phyloP scores from a whole-genome alignment of 2,113 vertebrate species.

The Microtus richardsoni region DNA sequence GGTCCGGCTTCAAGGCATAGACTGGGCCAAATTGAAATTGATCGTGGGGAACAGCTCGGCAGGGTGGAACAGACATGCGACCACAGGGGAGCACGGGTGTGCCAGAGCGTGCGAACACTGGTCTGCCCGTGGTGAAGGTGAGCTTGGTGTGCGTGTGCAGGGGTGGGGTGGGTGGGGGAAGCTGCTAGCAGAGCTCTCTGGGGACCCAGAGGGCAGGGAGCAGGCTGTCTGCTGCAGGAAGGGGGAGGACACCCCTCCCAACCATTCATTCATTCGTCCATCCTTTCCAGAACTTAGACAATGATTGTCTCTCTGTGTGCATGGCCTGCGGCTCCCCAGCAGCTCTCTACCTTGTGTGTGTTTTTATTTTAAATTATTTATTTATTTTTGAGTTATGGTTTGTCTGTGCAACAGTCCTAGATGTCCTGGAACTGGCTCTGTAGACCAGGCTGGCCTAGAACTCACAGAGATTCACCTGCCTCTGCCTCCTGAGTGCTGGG shows the following conservation, averaged over 20 bases:
- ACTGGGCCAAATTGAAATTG: constrained; percentile 72
- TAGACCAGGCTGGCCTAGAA: not conserved
- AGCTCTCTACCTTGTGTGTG: not conserved
- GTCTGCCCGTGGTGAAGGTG: not conserved
- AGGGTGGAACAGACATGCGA: constrained; percentile 70
- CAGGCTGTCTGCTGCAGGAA: not conserved
- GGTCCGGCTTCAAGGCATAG: constrained; percentile 36
- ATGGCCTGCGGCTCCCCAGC: not conserved
- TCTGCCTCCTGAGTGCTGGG: not conserved
- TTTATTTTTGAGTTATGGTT: not conserved
- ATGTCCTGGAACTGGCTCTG: not conserved
- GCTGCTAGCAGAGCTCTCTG: not conserved
- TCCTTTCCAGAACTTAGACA: not conserved
- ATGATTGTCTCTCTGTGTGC: not conserved
- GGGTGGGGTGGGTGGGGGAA: not conserved
- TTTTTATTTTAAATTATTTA: not conserved
- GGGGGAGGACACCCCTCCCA: not conserved
- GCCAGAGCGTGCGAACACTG: not conserved
- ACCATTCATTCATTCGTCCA: not conserved
- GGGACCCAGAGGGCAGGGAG: not conserved
- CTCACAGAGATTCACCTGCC: not conserved
- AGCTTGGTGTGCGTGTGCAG: not conserved
- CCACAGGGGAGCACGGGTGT: constrained; percentile 47
- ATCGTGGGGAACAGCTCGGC: constrained; percentile 75
- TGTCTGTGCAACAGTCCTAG: not conserved